A percentile compares a stretch with the other conserved stretches of the same genome.
These are phyloP conservation scores for Hylaeus anthracinus DNA, from an alignment of 1,140 invertebrate genomes.

Conservation along the genomic window DNA sequence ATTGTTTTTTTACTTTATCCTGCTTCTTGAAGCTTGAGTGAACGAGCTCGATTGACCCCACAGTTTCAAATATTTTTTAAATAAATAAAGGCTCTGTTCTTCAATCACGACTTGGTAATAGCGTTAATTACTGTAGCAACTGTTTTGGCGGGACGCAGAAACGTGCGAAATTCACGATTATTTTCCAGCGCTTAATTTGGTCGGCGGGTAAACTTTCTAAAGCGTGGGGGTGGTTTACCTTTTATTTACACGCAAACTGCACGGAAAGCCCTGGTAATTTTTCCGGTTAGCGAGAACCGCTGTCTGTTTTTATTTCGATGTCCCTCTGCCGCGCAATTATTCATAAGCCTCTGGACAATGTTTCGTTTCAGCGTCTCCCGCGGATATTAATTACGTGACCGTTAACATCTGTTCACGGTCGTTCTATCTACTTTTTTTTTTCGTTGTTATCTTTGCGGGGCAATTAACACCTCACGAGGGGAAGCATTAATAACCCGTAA, in stretches of 20 bases:
- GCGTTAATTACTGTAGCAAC: neutral
- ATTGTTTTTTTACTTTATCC: no score
- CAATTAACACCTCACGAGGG: constrained; percentile 1
- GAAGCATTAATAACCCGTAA: neutral
- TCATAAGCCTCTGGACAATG: constrained; percentile 37
- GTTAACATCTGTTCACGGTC: neutral
- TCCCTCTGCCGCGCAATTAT: constrained; percentile 19
- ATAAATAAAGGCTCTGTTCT: no score
- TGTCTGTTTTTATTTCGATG: constrained; percentile 21
- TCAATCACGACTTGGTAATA: neutral
- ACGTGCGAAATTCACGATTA: constrained; percentile 20
- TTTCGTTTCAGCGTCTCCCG: constrained; percentile 26
- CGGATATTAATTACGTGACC: constrained; percentile 23
- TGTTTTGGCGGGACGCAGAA: neutral
- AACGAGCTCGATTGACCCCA: no score
- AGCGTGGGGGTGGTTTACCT: neutral
- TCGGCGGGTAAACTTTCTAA: neutral
- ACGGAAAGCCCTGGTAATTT: constrained; percentile 7
- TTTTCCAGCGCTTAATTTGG: constrained; percentile 20
- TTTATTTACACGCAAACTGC: constrained; percentile 6
- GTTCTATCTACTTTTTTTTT: neutral
- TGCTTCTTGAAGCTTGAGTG: no score
- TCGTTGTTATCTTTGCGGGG: neutral
- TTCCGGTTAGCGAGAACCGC: neutral
- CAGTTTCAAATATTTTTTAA: no score